Evolutionary conservation across 2,888 invertebrate species (phyloP).

Genomic region (Polymixis lichenea): DNA sequence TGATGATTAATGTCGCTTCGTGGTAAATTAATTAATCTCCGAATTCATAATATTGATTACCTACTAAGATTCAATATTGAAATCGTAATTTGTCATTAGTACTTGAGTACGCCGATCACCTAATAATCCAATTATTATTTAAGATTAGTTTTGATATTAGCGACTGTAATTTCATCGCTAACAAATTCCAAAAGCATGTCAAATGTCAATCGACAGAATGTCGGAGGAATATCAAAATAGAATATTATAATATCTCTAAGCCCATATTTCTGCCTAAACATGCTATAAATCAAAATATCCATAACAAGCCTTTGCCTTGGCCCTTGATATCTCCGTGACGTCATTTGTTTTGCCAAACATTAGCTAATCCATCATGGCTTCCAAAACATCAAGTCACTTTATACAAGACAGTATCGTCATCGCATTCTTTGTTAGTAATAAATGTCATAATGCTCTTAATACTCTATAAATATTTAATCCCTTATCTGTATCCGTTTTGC

Average conservation of each 20-base stretch:
- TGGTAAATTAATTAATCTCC: conserved; percentile 30
- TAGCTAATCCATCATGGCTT: conserved; percentile 58
- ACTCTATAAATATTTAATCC: conserved; percentile 31
- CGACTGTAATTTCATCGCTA: background rate
- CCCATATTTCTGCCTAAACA: background rate
- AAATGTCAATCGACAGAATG: background rate
- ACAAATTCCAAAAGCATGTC: background rate
- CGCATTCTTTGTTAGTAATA: conserved; percentile 49
- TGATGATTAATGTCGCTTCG: conserved; percentile 27
- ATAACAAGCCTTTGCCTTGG: conserved; percentile 30
- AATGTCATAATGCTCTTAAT: conserved; percentile 28
- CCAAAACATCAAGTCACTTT: conserved; percentile 30
- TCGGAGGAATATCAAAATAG: background rate
- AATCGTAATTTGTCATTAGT: conserved; percentile 27
- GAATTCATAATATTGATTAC: conserved; percentile 37
- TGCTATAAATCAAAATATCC: conserved; percentile 46
- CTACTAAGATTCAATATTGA: conserved; percentile 18
- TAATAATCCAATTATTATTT: conserved; percentile 26
- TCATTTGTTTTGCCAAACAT: conserved; percentile 55
- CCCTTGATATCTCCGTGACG: conserved; percentile 42
- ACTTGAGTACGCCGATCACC: background rate
- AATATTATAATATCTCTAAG: background rate
- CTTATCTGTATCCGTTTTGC: conserved; percentile 50
- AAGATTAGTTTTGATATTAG: conserved; percentile 1
- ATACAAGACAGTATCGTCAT: conserved; percentile 32